Percentiles rank a stretch among this genome's conserved stretches.
phyloP scores from a whole-genome alignment of 1,140 invertebrate species.

The Drosophila biarmipes region DNA sequence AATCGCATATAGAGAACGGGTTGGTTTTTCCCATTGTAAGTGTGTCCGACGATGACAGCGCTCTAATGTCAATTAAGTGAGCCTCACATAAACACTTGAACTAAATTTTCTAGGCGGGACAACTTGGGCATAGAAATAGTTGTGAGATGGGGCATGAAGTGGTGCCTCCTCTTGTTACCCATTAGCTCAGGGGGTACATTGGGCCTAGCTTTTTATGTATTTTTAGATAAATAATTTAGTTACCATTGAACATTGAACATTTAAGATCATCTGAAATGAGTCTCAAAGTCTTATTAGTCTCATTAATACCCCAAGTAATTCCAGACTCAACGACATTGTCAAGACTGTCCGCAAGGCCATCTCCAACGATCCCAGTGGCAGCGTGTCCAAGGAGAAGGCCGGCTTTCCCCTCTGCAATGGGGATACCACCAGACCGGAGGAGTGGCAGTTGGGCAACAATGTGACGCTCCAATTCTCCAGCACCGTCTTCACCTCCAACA shows the following conservation, averaged over 20 bases:
- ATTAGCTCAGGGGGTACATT: neutral
- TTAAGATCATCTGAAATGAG: neutral
- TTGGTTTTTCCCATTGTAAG: constrained; percentile 18
- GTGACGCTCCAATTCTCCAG: constrained; percentile 70
- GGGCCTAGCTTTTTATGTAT: too few species aligned
- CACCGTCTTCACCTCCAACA: constrained; percentile 57
- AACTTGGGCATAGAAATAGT: constrained; percentile 17
- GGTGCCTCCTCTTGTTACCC: constrained; percentile 1
- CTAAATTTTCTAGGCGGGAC: constrained; percentile 52
- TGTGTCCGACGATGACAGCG: constrained; percentile 45
- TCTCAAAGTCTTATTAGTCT: neutral
- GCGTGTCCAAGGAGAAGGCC: constrained; percentile 55
- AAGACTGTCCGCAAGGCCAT: constrained; percentile 56
- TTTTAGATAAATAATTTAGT: neutral
- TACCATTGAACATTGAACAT: too few species aligned
- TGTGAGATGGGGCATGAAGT: constrained; percentile 12
- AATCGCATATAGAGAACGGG: constrained; percentile 9
- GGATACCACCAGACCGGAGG: constrained; percentile 53
- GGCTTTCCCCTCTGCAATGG: constrained; percentile 76
- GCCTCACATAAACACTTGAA: constrained; percentile 75
- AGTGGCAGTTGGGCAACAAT: constrained; percentile 68
- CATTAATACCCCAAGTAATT: constrained; percentile 6
- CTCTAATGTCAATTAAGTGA: constrained; percentile 79
- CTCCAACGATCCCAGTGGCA: constrained; percentile 49
- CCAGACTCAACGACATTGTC: constrained; percentile 68